Conservation (phyloP, 2,113 vertebrate genomes). For the Xerus inauris region DNA sequence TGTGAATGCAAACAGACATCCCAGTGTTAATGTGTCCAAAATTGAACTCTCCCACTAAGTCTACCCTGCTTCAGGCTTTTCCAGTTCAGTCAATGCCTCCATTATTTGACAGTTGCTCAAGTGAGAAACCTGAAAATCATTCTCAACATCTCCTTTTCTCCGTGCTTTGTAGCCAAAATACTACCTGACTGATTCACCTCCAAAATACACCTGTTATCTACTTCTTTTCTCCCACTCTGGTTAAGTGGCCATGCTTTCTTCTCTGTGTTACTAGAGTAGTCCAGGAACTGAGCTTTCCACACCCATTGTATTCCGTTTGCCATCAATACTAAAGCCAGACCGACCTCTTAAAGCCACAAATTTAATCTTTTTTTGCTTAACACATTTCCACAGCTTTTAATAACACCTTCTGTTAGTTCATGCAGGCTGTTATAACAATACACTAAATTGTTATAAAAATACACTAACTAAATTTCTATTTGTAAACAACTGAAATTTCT, state of each 20-base stretch:
- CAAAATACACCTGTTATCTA: neutral
- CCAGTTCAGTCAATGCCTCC: neutral
- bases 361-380: neutral
- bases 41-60: neutral
- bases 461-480: too few species aligned
- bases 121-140: neutral
- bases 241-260: neutral
- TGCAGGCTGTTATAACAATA: too few species aligned
- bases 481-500: neutral
- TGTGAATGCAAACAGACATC: neutral
- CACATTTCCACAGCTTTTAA: neutral
- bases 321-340: neutral
- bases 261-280: neutral
- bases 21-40: neutral
- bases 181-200: neutral
- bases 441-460: too few species aligned
- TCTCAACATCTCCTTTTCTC: neutral
- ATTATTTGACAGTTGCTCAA: neutral
- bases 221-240: neutral
- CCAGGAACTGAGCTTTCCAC: neutral
- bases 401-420: neutral
- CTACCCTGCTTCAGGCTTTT: neutral
- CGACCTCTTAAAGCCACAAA: neutral
- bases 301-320: neutral
- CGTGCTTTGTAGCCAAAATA: neutral